Evolutionary conservation across 2,797 vertebrate genomes (phyloP), one percentile per base, ranked within the genome.

Genomic region (Halcyon chelicuti): DNA sequence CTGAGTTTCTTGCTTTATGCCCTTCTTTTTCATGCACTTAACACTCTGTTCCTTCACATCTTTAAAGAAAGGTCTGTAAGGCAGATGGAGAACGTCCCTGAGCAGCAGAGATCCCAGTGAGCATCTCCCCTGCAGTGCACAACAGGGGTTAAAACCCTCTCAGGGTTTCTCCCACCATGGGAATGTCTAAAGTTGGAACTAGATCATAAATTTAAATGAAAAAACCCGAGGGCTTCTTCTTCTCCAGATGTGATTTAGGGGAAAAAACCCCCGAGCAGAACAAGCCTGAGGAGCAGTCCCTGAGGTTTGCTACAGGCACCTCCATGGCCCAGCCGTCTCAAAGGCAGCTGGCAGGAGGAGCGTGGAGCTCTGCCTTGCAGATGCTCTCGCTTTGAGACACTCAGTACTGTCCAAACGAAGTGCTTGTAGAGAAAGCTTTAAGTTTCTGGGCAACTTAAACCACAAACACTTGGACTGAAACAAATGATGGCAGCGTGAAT

Each of bases 401-500:
- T 61, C 23, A 10, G 19, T 14, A 17, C 15, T 35, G 17, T 21
- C n/a, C 67, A 79, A 78, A 70, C 15, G 35, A 75, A 68, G 18
- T 0, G 0, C 11, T 68, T 62, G 23, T 25, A 82, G 46, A 23
- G 29, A 74, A 86, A 90, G 12, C 21, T 78, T 61, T 17, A 65
- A 31, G 35, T 12, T 80, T 74, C 39, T 63, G 39, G 37, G 71
- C 19, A 80, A 35, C 13, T 78, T 39, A 54, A 90, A 90, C 37
- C 9, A 40, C 6, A 23, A 86, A 40, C 31, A 58, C 19, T 51
- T 40, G 8, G 23, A 47, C 12, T 55, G 60, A 85, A 91, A 54
- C 14, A 18, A 70, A 1, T 37, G 37, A 9, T 17, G 52, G 14
- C 0, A 0, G 7, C 17, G 17, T 21, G 42, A 26, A 51, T 65